Base-by-base conservation (phyloP, 2,113 vertebrate genomes). In the Periophthalmodon schlosseri region DNA sequence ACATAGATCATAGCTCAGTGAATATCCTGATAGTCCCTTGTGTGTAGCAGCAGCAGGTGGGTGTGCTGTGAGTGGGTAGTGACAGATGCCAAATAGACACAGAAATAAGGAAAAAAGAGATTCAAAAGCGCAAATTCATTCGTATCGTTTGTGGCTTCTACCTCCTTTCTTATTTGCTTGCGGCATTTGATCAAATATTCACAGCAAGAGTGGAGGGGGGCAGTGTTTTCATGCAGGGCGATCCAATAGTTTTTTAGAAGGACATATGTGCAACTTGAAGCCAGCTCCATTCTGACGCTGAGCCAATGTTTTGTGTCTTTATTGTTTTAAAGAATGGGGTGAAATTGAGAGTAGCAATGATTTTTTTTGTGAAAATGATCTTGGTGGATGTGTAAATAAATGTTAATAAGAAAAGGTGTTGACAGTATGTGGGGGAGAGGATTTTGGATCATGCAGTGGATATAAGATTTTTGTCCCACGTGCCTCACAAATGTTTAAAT, bases 131-230 rank as follows among this genome's bases (percentile, higher is more conserved):
- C 3, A 34, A 70, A 67, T 77, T 73, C 52, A 61, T 44, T 68
- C 49, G 69, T 39, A 14, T n/a, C 14, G 3, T 1, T 12, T n/a
- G 69, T 60, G 69, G 44, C 58, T 49, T 77, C 69, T 24, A 2
- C 50, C 47, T 63, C 28, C 28, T 63, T 63, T 63, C 16, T 50
- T 36, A 64, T 65, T 64, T 67, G 72, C 67, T 76, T 1, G 11
- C 72, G 70, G 76, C 68, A 34, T 8, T 54, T 16, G 61, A 67
- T 75, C 18, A 72, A 56, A 72, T 5, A 65, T 56, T 72, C 34
- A 69, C 69, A 69, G 52, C 16, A 1, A 44, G 20, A 63, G 49
- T 66, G 65, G 49, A 46, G 28, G 28, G 44, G 15, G 47, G 44
- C 11, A 10, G 21, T 1, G n/a, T 68, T 68, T 49, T 49, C 44